Evolutionary conservation across 1,140 invertebrate genomes (phyloP).

Genomic region (Conus ventricosus): DNA sequence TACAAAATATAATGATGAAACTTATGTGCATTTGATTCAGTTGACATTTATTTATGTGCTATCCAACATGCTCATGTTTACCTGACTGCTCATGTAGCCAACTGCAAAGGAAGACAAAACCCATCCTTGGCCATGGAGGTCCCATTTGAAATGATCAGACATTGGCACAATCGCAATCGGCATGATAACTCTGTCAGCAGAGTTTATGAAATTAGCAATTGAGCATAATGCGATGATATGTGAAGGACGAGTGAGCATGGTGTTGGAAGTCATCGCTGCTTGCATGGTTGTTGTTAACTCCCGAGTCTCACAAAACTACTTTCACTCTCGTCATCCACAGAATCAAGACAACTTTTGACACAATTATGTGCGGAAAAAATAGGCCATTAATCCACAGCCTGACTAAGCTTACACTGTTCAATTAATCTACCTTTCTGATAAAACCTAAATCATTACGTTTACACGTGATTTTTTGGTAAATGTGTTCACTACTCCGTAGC

Average conservation of each 20-base stretch:
- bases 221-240: slow-evolving; percentile 83
- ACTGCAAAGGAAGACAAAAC: slow-evolving; percentile 87
- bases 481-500: not conserved
- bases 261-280: not conserved
- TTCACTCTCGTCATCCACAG: not conserved
- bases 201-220: slow-evolving; percentile 87
- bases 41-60: no score
- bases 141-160: slow-evolving; percentile 85
- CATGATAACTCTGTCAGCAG: slow-evolving; percentile 88
- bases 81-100: slow-evolving; percentile 88
- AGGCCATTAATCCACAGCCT: not conserved
- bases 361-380: not conserved
- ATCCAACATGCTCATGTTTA: slow-evolving; percentile 57
- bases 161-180: slow-evolving; percentile 87
- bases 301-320: not conserved
- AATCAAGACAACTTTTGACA: not conserved
- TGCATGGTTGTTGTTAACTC: no score
- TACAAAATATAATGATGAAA: no score
- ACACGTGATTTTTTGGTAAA: not conserved
- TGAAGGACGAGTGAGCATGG: slow-evolving; percentile 73
- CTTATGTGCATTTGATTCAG: no score
- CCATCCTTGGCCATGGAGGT: slow-evolving; percentile 85
- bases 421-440: not conserved
- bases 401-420: no score
- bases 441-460: not conserved